Percentiles rank a stretch among this genome's conserved stretches.
phyloP scores from a whole-genome alignment of 2,888 invertebrate species.

The Amiota communis region DNA sequence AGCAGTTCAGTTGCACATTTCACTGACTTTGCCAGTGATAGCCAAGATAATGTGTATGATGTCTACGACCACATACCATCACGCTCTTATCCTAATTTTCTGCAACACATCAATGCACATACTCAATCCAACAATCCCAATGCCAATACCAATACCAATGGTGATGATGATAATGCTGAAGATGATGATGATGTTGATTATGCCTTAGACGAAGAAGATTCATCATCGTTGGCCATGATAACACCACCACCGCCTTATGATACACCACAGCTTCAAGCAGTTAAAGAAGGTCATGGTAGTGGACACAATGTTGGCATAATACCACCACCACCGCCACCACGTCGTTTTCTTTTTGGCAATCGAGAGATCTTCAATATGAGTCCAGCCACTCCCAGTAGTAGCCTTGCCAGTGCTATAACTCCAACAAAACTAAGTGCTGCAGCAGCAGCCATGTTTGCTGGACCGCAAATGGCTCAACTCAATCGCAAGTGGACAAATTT shows the following conservation, averaged over 20 bases:
- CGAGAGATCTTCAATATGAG: slow-evolving; percentile 68
- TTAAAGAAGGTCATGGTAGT: slow-evolving; percentile 14
- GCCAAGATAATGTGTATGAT: slow-evolving; percentile 53
- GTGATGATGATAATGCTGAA: slow-evolving; percentile 44
- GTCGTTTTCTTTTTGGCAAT: slow-evolving; percentile 66
- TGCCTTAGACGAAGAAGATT: slow-evolving; percentile 50
- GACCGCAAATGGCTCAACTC: slow-evolving; percentile 70
- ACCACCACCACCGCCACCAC: slow-evolving; percentile 59
- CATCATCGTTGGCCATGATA: slow-evolving; percentile 69
- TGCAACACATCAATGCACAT: slow-evolving; percentile 39
- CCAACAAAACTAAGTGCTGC: slow-evolving; percentile 69
- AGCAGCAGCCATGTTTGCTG: slow-evolving; percentile 70
- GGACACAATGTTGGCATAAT: slow-evolving; percentile 20
- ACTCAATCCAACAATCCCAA: slow-evolving; percentile 26
- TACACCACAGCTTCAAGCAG: slow-evolving; percentile 53
- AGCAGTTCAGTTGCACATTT: slow-evolving; percentile 43
- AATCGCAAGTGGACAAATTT: slow-evolving; percentile 72
- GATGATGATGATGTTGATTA: slow-evolving; percentile 43
- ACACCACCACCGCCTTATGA: slow-evolving; percentile 70
- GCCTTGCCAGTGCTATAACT: slow-evolving; percentile 61
- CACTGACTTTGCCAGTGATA: slow-evolving; percentile 41
- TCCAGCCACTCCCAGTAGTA: slow-evolving; percentile 55
- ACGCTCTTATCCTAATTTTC: slow-evolving; percentile 46
- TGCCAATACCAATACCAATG: slow-evolving; percentile 36
- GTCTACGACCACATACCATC: slow-evolving; percentile 49